Percentiles rank a stretch among this genome's conserved stretches.
phyloP scores from a whole-genome alignment of 2,888 invertebrate species.

The Pheosia tremula region DNA sequence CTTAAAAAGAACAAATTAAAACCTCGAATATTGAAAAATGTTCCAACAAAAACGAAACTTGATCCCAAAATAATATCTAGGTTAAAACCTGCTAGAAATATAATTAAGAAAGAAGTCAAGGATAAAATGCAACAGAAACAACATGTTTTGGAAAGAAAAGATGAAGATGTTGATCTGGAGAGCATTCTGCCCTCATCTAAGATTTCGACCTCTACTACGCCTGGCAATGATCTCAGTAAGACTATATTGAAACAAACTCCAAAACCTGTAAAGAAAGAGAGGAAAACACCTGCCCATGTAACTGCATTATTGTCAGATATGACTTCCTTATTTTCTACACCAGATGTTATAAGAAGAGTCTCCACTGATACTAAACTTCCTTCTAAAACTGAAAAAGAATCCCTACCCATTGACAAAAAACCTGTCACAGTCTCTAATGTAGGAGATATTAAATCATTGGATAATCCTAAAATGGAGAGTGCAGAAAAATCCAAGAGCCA shows the following conservation, averaged over 20 bases:
- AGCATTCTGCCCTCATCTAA: slow-evolving; percentile 52
- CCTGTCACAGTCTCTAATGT: slow-evolving; percentile 24
- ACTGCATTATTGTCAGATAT: slow-evolving; percentile 83
- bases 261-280: slow-evolving; percentile 75
- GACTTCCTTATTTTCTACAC: slow-evolving; percentile 90
- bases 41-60: slow-evolving; percentile 54
- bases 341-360: slow-evolving; percentile 90
- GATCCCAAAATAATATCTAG: slow-evolving; percentile 64
- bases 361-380: slow-evolving; percentile 78
- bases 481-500: slow-evolving; percentile 48
- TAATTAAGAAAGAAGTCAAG: slow-evolving; percentile 65
- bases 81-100: slow-evolving; percentile 59
- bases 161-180: slow-evolving; percentile 55
- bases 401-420: slow-evolving; percentile 48
- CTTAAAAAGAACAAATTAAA: slow-evolving; percentile 66
- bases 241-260: slow-evolving; percentile 71
- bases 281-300: slow-evolving; percentile 86
- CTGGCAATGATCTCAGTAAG: slow-evolving; percentile 61
- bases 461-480: slow-evolving; percentile 38
- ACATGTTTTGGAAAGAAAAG: slow-evolving; percentile 56
- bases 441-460: slow-evolving; percentile 38
- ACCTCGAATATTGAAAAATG: slow-evolving; percentile 69
- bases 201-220: slow-evolving; percentile 39
- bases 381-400: slow-evolving; percentile 80
- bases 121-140: slow-evolving; percentile 63